These are phyloP conservation scores for Hetaerina titia DNA, from an alignment of 2,888 invertebrate genomes.

Conservation along the genomic window DNA sequence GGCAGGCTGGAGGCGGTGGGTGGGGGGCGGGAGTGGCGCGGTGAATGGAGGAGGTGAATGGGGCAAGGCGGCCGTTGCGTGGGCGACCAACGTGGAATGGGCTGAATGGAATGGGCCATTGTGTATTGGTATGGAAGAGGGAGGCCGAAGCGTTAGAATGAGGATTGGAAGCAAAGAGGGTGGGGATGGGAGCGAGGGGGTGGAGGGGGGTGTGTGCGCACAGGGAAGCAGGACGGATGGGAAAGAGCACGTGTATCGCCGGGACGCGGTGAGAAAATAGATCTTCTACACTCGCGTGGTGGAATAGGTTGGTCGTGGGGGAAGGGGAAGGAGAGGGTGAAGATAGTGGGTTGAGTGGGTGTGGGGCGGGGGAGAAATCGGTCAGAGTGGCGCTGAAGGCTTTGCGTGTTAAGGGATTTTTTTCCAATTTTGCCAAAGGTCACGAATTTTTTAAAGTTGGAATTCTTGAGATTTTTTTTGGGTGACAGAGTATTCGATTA, in stretches of 20 bases:
- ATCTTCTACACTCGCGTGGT: neutral
- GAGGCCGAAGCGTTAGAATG: neutral
- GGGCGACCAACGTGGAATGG: neutral
- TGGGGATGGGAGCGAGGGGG: neutral
- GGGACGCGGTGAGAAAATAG: constrained; percentile 6
- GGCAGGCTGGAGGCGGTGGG: neutral
- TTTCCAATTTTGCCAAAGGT: neutral
- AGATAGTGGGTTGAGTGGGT: neutral
- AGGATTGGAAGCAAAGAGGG: neutral
- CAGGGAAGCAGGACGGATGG: constrained; percentile 5
- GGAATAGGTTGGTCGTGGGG: neutral
- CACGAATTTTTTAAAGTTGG: neutral
- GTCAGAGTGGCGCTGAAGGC: neutral
- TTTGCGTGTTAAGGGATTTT: neutral
- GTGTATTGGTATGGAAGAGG: constrained; percentile 18
- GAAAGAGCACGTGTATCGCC: neutral
- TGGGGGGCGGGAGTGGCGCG: neutral
- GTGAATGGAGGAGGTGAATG: constrained; percentile 24
- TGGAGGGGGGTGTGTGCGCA: neutral
- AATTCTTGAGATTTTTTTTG: too few species aligned
- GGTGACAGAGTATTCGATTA: too few species aligned
- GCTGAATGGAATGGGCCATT: constrained; percentile 23
- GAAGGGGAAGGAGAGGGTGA: neutral
- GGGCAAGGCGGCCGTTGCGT: neutral
- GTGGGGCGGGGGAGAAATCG: neutral